Evolutionary conservation across 2,797 vertebrate species (phyloP), one percentile per base, ranked within the genome.

Genomic region (Pagetopsis macropterus): DNA sequence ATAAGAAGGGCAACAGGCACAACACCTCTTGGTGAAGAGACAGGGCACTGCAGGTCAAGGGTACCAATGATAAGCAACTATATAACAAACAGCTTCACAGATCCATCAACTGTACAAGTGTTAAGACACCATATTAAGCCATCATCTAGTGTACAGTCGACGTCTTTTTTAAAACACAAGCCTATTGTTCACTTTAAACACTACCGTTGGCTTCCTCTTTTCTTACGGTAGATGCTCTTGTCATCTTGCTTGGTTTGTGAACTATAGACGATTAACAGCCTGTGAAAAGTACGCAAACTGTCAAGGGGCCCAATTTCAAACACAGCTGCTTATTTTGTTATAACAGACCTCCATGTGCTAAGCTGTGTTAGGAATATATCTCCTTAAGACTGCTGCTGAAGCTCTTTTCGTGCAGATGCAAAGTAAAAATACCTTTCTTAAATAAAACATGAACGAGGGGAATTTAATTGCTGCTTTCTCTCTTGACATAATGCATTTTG

Each of bases 1-100:
- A 86, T 59, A 84, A 91, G 54, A 75, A 87, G 82, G 70, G 81
- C 84, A 76, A 76, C 66, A 81, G 77, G 85, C 87, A 84, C 82
- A 78, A 74, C 68, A 65, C 82, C 86, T 89, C 82, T 83, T 85
- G 90, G 82, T 84, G 75, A 88, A 58, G 72, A 82, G 70, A 75
- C 71, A 50, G 65, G 70, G 60, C 69, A 78, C 64, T 31, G 27
- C 27, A 27, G 76, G 76, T 85, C 70, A 81, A 88, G 83, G 73
- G 65, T 61, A 83, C 41, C 31, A 61, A 76, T 23, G 55, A 79
- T 57, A 67, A 48, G 45, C 41, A 58, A 64, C 41, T 40, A 65
- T 48, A 70, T 71, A 48, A 77, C 61, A 66, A 45, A 43, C 65
- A 79, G 56, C 45, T 72, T 52, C 5, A 68, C 63, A 50, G 65